Evolutionary conservation across 1,140 invertebrate species (phyloP), one percentile per base, ranked within the genome.

Genomic region (Drosophila kurseongensis): DNA sequence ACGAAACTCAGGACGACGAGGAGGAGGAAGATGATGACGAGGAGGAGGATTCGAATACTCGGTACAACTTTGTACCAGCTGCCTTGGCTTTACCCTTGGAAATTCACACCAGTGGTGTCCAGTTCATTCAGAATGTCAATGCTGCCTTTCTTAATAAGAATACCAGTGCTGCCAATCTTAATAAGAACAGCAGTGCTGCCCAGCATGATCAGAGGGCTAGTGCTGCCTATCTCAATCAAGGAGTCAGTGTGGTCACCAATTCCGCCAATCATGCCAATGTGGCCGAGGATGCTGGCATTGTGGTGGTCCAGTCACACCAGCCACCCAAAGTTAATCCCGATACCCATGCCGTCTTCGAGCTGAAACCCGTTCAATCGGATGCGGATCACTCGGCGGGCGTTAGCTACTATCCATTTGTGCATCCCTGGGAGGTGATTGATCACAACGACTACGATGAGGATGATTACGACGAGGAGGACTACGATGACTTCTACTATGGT

Each of bases 241-340:
- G 84, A 5, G 77, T 88, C 8, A 89, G 80, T 13, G 84, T 89
- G 5, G 71, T 88, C 50, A 84, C 84, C 48, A 80, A 68, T 52
- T 73, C 80, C 0, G 84, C 84, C 16, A 80, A 60, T 0, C 79
- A 80, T 16, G 72, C 83, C 48, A 84, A 88, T 67, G 80, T 88
- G 23, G 84, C 57, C 38, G 84, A 63, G 3, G 80, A 89, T 23
- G 85, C 80, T 1, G 80, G 90, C 58, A 85, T 91, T 44, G 78
- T 91, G 14, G 77, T 91, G 12, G 75, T 91, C 1, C 78, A 91
- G n/a, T 72, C 83, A 0, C 66, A 90, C 45, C 74, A 68, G 47
- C 90, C 90, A 6, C 90, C 90, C 44, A 90, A 91, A 29, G 90
- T 91, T 1, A 86, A 91, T 78, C 90, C 90, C 23, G 75, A 79